A percentile compares a stretch with the other conserved stretches of the same genome.
Conservation (phyloP, 2,888 invertebrate genomes). For the Sylvicola fuscatus region DNA sequence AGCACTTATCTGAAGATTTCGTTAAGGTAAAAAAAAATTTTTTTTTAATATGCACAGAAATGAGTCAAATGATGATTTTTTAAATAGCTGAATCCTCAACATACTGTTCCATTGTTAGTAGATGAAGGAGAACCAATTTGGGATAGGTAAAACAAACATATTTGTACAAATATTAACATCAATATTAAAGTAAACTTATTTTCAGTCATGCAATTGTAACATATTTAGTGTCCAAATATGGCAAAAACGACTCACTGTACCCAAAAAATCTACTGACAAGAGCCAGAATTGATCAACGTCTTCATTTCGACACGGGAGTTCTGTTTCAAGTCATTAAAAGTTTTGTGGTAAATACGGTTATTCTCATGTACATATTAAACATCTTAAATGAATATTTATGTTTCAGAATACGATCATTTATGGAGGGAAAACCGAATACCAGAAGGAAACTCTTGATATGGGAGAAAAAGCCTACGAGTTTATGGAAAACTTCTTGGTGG, state of each 20-base stretch:
- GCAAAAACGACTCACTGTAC: slow-evolving; percentile 29
- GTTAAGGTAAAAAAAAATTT: slow-evolving; percentile 15
- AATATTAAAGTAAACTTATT: too few species aligned
- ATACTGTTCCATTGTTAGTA: slow-evolving; percentile 32
- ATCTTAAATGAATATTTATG: slow-evolving; percentile 8
- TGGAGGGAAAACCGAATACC: slow-evolving; percentile 14
- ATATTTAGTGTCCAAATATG: slow-evolving; percentile 32
- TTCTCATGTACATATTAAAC: too few species aligned
- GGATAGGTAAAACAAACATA: slow-evolving; percentile 31
- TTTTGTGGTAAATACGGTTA: slow-evolving; percentile 22
- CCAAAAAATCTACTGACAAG: slow-evolving; percentile 30
- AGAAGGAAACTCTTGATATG: slow-evolving; percentile 14
- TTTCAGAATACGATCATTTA: slow-evolving; percentile 18
- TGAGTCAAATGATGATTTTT: slow-evolving; percentile 3
- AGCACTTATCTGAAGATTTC: slow-evolving; percentile 22
- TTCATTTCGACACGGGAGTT: slow-evolving; percentile 31
- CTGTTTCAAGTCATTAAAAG: slow-evolving; percentile 27
- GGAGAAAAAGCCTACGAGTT: slow-evolving; percentile 17
- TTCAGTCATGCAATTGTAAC: slow-evolving; percentile 30
- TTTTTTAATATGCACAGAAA: background rate
- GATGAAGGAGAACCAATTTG: slow-evolving; percentile 29
- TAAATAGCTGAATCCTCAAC: slow-evolving; percentile 34
- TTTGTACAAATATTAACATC: too few species aligned
- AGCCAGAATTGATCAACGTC: slow-evolving; percentile 31
- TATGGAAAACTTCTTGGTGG: slow-evolving; percentile 20